Conservation (phyloP, 1,140 invertebrate genomes). For the Drosophila micromelanica region DNA sequence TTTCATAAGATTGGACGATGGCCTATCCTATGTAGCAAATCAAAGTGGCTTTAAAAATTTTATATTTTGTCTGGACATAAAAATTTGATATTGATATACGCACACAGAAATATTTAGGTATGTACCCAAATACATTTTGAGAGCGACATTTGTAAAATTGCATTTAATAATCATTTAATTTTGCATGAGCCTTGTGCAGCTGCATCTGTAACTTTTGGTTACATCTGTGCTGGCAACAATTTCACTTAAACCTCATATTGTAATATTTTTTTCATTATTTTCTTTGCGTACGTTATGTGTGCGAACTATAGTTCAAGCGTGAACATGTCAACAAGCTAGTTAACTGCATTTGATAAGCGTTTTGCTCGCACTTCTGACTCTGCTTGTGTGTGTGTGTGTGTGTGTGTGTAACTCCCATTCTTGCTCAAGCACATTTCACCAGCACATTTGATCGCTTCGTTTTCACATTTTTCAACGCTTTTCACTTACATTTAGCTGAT, state of each 20-base stretch:
- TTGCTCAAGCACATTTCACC: slow-evolving; percentile 51
- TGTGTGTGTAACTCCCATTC: slow-evolving; percentile 44
- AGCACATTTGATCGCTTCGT: slow-evolving; percentile 49
- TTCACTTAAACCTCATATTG: slow-evolving; percentile 19
- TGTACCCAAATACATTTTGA: slow-evolving; percentile 11
- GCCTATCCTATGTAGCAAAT: slow-evolving; percentile 50
- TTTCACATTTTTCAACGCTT: slow-evolving; percentile 54
- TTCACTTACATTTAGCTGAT: slow-evolving; percentile 24
- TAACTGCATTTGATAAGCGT: slow-evolving; percentile 73
- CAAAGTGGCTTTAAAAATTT: slow-evolving; percentile 73
- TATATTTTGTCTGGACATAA: slow-evolving; percentile 50
- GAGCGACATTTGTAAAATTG: slow-evolving; percentile 61
- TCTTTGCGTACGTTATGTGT: slow-evolving; percentile 17
- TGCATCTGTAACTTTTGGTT: too few relatives aligned
- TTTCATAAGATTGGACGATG: slow-evolving; percentile 53
- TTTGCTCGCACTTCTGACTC: slow-evolving; percentile 24
- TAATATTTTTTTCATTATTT: background rate
- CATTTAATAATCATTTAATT: slow-evolving; percentile 73
- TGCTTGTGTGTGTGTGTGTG: slow-evolving; percentile 14
- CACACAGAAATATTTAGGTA: slow-evolving; percentile 12
- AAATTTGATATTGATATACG: slow-evolving; percentile 47
- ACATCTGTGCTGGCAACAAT: background rate
- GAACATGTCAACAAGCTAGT: slow-evolving; percentile 71
- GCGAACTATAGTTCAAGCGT: slow-evolving; percentile 51
- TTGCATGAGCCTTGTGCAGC: slow-evolving; percentile 44